Percentiles rank a stretch among this genome's conserved stretches.
Conservation (phyloP, 2,888 invertebrate species). For the Polydrusus tereticollis region DNA sequence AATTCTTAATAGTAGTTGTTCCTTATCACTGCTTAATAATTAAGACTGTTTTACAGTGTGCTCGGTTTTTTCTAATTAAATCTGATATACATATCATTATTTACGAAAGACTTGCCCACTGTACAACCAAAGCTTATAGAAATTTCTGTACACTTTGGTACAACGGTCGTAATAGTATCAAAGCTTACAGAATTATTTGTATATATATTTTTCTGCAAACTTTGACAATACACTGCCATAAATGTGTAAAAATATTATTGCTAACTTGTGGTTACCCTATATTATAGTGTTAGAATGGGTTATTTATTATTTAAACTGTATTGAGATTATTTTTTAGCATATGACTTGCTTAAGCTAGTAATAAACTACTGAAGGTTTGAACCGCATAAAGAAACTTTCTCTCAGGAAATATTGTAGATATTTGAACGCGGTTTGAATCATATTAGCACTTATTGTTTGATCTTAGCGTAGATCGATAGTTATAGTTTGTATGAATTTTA, state of each 20-base stretch:
- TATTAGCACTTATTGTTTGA: no score
- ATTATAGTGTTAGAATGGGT: background rate
- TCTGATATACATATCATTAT: background rate
- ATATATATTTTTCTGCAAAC: background rate
- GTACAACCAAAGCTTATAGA: no score
- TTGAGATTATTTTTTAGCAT: background rate
- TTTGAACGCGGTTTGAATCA: no score
- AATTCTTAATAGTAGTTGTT: slow-evolving; percentile 45
- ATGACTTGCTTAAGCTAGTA: no score
- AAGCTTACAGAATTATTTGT: background rate
- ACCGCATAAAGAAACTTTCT: no score
- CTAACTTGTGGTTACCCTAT: slow-evolving; percentile 24
- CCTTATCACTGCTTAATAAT: slow-evolving; percentile 15
- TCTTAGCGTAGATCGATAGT: no score
- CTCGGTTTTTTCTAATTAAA: background rate
- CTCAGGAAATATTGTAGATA: no score
- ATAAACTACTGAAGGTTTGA: no score
- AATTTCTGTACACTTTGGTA: no score
- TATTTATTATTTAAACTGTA: background rate
- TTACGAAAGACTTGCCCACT: no score
- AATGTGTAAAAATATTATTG: slow-evolving; percentile 1
- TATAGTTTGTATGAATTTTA: no score
- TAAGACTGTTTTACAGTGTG: background rate
- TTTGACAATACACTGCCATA: slow-evolving; percentile 15
- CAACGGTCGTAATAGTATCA: no score